phyloP scores from a whole-genome alignment of 2,113 vertebrate species.

The Epinephelus cyanopodus region DNA sequence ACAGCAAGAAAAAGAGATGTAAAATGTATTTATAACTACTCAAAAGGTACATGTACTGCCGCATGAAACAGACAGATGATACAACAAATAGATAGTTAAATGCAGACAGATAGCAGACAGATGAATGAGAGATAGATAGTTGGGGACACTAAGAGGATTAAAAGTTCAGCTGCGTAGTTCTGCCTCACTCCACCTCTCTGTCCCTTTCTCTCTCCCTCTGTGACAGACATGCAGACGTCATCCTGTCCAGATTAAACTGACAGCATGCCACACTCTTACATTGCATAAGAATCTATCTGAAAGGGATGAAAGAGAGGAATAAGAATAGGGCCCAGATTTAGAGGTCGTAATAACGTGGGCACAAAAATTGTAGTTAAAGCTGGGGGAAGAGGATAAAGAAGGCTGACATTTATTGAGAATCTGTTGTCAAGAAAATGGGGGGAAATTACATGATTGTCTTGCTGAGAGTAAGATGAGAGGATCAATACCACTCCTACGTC shows the following conservation, averaged over 20 bases:
- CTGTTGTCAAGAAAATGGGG: too few species aligned
- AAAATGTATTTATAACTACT: slow-evolving; percentile 9
- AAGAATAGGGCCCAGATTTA: slow-evolving; percentile 61
- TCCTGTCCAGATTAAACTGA: slow-evolving; percentile 79
- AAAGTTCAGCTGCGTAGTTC: slow-evolving; percentile 72
- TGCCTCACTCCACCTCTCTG: slow-evolving; percentile 49
- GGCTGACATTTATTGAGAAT: background rate
- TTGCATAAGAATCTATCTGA: slow-evolving; percentile 75
- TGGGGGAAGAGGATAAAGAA: background rate
- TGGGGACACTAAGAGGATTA: slow-evolving; percentile 77
- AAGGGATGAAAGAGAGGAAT: slow-evolving; percentile 60
- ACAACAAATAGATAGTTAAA: slow-evolving; percentile 12
- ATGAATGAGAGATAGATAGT: slow-evolving; percentile 65
- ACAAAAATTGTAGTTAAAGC: slow-evolving; percentile 21
- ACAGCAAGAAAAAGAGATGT: slow-evolving; percentile 4
- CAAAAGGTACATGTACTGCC: slow-evolving; percentile 26
- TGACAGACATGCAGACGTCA: slow-evolving; percentile 66
- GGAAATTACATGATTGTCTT: background rate
- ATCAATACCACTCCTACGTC: background rate
- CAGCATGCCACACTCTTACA: slow-evolving; percentile 54
- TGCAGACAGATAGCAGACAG: slow-evolving; percentile 50
- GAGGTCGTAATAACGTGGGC: slow-evolving; percentile 19
- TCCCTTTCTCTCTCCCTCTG: slow-evolving; percentile 33
- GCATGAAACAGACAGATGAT: slow-evolving; percentile 24
- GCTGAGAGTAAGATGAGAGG: background rate